Evolutionary conservation across 2,113 vertebrate genomes (phyloP).

Genomic region (Echinops telfairi): DNA sequence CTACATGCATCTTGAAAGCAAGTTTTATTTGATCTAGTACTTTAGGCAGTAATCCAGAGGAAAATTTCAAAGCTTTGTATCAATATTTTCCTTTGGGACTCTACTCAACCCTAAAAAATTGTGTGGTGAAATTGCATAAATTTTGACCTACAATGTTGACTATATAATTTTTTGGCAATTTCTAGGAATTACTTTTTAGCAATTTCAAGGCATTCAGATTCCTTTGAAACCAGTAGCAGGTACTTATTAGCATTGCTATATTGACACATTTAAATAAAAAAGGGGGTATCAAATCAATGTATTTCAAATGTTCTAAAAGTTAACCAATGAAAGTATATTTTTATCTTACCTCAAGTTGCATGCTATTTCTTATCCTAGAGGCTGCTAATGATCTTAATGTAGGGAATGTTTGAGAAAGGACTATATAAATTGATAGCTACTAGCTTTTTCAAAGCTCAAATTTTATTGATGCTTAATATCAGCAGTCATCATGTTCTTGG

Average conservation of each 20-base stretch:
- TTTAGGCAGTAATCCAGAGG: constrained; percentile 27
- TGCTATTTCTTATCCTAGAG: constrained; percentile 31
- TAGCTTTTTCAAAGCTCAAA: neutral
- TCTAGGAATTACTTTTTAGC: neutral
- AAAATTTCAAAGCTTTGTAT: constrained; percentile 51
- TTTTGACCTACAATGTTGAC: constrained; percentile 33
- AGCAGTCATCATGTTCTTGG: neutral
- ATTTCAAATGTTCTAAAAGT: constrained; percentile 23
- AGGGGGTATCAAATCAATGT: neutral
- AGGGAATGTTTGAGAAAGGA: neutral
- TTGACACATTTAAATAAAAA: neutral
- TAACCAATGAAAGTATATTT: neutral
- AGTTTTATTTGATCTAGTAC: constrained; percentile 16
- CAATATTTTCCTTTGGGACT: constrained; percentile 44
- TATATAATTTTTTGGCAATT: constrained; percentile 5
- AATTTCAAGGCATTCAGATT: constrained; percentile 50
- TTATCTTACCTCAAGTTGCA: neutral
- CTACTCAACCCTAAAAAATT: constrained; percentile 17
- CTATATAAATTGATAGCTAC: neutral
- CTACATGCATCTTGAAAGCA: constrained; percentile 1
- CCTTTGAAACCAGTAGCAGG: constrained; percentile 52
- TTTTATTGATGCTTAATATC: neutral
- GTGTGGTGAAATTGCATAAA: constrained; percentile 10
- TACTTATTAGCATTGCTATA: neutral
- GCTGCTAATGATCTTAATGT: neutral